Evolutionary conservation across 1,140 invertebrate genomes (phyloP).

Genomic region (Oedothorax gibbosus): DNA sequence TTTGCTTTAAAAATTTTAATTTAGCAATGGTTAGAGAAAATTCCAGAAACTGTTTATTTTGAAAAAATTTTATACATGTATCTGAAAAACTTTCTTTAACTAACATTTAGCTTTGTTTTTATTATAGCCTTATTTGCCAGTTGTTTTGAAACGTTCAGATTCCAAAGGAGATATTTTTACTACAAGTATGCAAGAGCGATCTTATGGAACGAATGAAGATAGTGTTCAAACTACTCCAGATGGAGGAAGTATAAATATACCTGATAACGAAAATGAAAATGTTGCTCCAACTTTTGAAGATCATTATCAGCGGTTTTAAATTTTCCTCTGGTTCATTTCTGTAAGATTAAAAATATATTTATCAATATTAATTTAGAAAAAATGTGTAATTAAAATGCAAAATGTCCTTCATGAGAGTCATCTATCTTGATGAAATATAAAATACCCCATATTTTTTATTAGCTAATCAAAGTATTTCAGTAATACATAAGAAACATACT

Average conservation of each 20-base stretch:
- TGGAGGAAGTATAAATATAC: slow-evolving; percentile 52
- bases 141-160: slow-evolving; percentile 45
- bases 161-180: slow-evolving; percentile 54
- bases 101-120: neutral
- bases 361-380: no score
- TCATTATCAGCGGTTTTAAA: slow-evolving; percentile 45
- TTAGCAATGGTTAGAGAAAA: no score
- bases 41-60: no score
- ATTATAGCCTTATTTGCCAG: slow-evolving; percentile 47
- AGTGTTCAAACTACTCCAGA: slow-evolving; percentile 49
- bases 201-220: slow-evolving; percentile 59
- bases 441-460: no score
- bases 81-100: no score
- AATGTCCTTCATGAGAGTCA: no score
- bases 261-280: slow-evolving; percentile 38
- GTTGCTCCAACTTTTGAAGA: slow-evolving; percentile 3
- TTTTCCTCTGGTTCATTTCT: neutral
- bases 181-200: slow-evolving; percentile 40
- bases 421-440: no score
- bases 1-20: no score
- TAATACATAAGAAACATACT: no score
- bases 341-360: neutral
- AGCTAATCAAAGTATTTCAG: no score
- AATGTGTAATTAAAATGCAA: no score
- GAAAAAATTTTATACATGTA: no score